phyloP scores from a whole-genome alignment of 2,888 invertebrate genomes.

The Agrotis ipsilon region DNA sequence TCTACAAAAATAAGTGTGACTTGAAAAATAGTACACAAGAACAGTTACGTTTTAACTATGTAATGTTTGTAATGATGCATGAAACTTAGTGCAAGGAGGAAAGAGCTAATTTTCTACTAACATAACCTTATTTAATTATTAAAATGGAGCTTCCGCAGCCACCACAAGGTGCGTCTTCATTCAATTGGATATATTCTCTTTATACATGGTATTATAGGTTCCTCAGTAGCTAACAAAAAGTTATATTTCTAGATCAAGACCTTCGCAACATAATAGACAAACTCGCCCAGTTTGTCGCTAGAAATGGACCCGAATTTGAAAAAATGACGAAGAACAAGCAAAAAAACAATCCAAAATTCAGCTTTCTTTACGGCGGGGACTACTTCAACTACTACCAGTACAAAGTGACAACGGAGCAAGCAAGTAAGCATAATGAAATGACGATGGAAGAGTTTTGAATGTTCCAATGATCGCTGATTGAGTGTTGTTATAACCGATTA shows the following conservation, averaged over 20 bases:
- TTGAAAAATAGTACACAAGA: constrained; percentile 23
- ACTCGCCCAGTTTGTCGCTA: constrained; percentile 99
- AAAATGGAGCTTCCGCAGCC: constrained; percentile 91
- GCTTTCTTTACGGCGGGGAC: constrained; percentile 99
- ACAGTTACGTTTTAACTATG: constrained; percentile 39
- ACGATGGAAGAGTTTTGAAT: constrained; percentile 74
- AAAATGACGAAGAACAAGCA: constrained; percentile 99
- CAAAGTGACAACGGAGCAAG: constrained; percentile 98
- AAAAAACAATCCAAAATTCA: constrained; percentile 99
- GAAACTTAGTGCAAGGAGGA: constrained; percentile 30
- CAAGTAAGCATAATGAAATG: constrained; percentile 93
- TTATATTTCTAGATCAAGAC: constrained; percentile 94
- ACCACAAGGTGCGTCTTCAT: constrained; percentile 90
- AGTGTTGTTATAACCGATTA: constrained; percentile 86
- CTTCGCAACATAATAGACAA: constrained; percentile 99
- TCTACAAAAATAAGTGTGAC: constrained; percentile 38
- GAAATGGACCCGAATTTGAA: constrained; percentile 99
- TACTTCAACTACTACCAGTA: constrained; percentile 99
- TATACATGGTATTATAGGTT: neutral
- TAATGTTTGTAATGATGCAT: constrained; percentile 46
- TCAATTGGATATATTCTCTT: constrained; percentile 23
- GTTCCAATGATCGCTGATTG: constrained; percentile 84
- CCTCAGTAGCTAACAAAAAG: constrained; percentile 22
- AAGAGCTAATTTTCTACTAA: constrained; percentile 52
- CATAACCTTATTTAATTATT: constrained; percentile 81